Evolutionary conservation across 64 coral and sea anemone species (phyloP).

Genomic region (Pachyseris speciosa): DNA sequence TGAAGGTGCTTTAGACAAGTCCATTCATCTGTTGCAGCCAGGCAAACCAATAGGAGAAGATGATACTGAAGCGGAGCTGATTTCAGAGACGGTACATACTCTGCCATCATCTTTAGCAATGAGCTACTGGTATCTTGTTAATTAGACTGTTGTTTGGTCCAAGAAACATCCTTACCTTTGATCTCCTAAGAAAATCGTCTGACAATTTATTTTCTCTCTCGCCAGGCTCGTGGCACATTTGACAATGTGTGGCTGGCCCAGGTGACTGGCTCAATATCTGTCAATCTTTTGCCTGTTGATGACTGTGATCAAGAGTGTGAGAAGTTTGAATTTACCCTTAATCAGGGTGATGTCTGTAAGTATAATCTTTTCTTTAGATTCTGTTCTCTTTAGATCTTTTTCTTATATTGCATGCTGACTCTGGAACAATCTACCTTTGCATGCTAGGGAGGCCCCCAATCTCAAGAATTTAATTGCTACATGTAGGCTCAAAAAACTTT

Average conservation of each 20-base stretch:
- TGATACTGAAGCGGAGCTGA: background rate
- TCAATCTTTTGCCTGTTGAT: slow-evolving; percentile 57
- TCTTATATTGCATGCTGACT: too few relatives aligned
- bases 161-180: too few relatives aligned
- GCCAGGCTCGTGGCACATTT: slow-evolving; percentile 66
- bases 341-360: slow-evolving; percentile 92
- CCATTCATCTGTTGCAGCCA: slow-evolving; percentile 79
- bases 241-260: slow-evolving; percentile 92
- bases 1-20: slow-evolving; percentile 87
- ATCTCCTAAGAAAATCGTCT: too few relatives aligned
- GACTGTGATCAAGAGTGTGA: slow-evolving; percentile 69
- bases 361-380: background rate
- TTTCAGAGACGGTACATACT: slow-evolving; percentile 35
- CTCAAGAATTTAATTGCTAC: too few relatives aligned
- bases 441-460: too few relatives aligned
- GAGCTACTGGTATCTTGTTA: too few relatives aligned
- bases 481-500: too few relatives aligned
- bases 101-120: background rate
- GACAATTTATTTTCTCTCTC: background rate
- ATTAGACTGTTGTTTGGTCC: too few relatives aligned
- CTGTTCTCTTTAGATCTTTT: background rate
- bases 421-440: too few relatives aligned
- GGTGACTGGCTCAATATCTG: slow-evolving; percentile 58
- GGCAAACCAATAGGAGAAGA: background rate
- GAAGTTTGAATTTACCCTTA: slow-evolving; percentile 31